These are phyloP conservation scores for Tyto alba DNA, from an alignment of 2,113 vertebrate genomes.

Conservation along the genomic window DNA sequence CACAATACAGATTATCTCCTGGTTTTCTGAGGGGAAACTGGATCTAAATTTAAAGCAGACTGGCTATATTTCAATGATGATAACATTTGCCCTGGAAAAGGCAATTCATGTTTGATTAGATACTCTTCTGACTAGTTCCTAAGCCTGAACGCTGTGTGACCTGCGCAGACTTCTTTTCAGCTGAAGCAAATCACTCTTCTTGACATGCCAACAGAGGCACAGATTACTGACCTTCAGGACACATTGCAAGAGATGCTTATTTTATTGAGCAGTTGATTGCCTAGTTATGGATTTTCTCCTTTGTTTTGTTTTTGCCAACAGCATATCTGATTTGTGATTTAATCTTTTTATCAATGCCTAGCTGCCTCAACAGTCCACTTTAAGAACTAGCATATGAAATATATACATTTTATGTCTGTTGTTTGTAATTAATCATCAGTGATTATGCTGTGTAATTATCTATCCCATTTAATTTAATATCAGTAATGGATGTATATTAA, in stretches of 20 bases:
- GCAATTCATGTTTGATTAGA: not conserved
- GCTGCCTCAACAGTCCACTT: not conserved
- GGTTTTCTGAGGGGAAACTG: not conserved
- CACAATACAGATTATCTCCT: not conserved
- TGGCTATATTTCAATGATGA: not conserved
- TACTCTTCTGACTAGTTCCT: not conserved
- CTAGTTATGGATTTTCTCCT: not conserved
- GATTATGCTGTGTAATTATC: not conserved
- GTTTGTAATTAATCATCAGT: not conserved
- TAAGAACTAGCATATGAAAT: not conserved
- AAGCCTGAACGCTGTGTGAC: not conserved
- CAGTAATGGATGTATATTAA: not conserved
- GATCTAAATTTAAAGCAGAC: not conserved
- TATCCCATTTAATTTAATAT: not conserved
- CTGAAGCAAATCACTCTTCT: not conserved
- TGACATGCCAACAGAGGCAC: not conserved
- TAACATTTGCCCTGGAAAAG: not conserved
- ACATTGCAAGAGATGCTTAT: not conserved
- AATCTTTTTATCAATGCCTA: not conserved
- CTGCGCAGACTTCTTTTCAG: not conserved
- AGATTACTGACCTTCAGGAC: not conserved
- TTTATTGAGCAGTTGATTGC: not conserved
- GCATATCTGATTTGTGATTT: not conserved
- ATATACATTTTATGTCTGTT: not conserved
- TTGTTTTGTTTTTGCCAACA: not conserved